Base-by-base conservation (phyloP, 1,140 invertebrate genomes). In the Eueides isabella region DNA sequence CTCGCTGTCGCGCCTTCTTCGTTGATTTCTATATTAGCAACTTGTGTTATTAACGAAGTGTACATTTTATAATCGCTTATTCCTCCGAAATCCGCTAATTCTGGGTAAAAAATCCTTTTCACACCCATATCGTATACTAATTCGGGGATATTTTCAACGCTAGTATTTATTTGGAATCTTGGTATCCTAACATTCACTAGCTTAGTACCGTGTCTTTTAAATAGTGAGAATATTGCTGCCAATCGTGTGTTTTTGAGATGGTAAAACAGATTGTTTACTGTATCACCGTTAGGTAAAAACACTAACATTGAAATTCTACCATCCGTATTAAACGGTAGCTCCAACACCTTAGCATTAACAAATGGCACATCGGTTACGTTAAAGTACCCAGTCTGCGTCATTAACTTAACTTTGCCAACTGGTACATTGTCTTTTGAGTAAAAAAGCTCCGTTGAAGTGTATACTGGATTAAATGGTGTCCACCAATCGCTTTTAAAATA, bases 401-500 rank as follows among this genome's bases (percentile, higher is more conserved):
- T 94, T 89, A 94, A 90, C 12, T 85, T 82, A 11, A 94, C 94
- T 72, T 90, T 66, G 5, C 92, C 93, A 12, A 88, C 76, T 19
- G 75, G 48, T 5, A 76, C 70, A 28, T 85, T 85, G 26, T 81
- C 77, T 26, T 90, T 82, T 5, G 87, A 85, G 72, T 90, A 93
- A 77, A 94, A 94, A 1, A 75, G 71, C 61, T 89, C 86, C 5
- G n/a, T 61, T n/a, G 72, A 74, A 0, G 96, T 97, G 0, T 83
- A 83, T 0, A 83, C 83, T 23, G 85, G 86, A 76, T 96, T 94
- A 78, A 97, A 97, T 0, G 95, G 92, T 7, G 86, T 87, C 38
- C 91, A 84, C 97, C 97, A 97, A 1, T 84, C 83, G 48, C 95
- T 96, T 87, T 96, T 97, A 86, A 97, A 97, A 80, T 96, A 96